Conservation (phyloP, 1,140 invertebrate species). For the Hypsibius dujardini region DNA sequence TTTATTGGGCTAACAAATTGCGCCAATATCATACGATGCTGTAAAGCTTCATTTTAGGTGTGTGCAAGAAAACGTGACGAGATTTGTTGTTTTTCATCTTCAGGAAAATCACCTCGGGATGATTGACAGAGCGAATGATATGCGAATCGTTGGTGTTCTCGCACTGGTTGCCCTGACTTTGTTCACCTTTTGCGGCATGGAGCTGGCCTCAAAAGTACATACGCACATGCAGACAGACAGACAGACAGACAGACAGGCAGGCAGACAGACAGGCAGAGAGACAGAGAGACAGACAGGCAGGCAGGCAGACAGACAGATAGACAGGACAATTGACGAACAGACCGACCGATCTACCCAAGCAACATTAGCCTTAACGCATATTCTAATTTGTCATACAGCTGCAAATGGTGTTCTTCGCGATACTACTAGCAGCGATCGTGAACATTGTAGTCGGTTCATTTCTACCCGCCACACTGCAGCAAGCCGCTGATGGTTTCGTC, state of each 20-base stretch:
- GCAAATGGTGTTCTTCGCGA: slow-evolving; percentile 69
- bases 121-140: slow-evolving; percentile 38
- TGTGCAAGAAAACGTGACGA: too few relatives aligned
- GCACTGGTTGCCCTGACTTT: slow-evolving; percentile 56
- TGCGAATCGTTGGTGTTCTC: slow-evolving; percentile 43
- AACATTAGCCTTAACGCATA: neutral
- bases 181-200: slow-evolving; percentile 69
- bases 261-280: neutral
- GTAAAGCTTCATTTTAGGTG: too few relatives aligned
- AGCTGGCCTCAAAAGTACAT: slow-evolving; percentile 32
- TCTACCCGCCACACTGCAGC: slow-evolving; percentile 50
- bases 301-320: too few relatives aligned
- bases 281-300: too few relatives aligned
- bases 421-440: slow-evolving; percentile 63
- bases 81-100: neutral
- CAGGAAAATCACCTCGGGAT: slow-evolving; percentile 24
- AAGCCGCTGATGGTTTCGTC: slow-evolving; percentile 57
- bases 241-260: neutral
- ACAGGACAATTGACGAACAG: too few relatives aligned
- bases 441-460: slow-evolving; percentile 75
- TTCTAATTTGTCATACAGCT: slow-evolving; percentile 41
- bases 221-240: neutral
- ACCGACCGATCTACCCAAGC: too few relatives aligned
- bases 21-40: too few relatives aligned
- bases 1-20: neutral